Conservation (phyloP, 1,140 invertebrate genomes). For the Calephelis virginiensis region DNA sequence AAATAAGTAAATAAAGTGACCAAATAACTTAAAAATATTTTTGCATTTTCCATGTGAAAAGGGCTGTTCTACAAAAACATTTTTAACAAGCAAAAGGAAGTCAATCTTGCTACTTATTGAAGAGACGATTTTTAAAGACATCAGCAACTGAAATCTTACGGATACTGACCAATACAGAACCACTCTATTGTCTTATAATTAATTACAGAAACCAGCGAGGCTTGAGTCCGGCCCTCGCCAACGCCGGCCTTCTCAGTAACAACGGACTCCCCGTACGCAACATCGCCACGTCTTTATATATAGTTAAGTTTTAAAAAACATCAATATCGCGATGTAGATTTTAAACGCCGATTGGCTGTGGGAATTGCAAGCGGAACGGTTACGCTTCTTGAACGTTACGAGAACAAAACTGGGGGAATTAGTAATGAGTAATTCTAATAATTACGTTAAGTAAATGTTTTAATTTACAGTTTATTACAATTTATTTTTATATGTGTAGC, state of each 20-base stretch:
- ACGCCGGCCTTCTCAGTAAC: conserved; percentile 66
- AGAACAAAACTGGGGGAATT: conserved; percentile 2
- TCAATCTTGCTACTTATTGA: conserved; percentile 67
- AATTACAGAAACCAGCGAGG: conserved; percentile 56
- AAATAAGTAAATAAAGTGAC: no score
- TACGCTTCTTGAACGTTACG: conserved; percentile 20
- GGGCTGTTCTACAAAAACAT: no score
- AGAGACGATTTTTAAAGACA: conserved; percentile 60
- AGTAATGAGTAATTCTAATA: conserved; percentile 7
- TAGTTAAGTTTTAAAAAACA: conserved; percentile 34
- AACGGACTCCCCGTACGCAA: conserved; percentile 60
- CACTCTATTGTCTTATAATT: conserved; percentile 58
- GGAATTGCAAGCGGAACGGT: conserved; percentile 39
- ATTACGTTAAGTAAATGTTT: background rate
- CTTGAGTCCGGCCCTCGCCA: conserved; percentile 70
- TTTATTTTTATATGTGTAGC: background rate
- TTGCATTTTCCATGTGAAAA: no score
- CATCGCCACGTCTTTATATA: conserved; percentile 26
- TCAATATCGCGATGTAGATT: conserved; percentile 44
- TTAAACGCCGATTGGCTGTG: conserved; percentile 40
- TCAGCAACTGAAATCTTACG: conserved; percentile 41
- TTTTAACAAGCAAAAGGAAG: conserved; percentile 53
- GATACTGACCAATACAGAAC: conserved; percentile 50
- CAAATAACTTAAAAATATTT: no score
- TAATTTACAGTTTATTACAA: background rate